Evolutionary conservation across 2,797 vertebrate genomes (phyloP).

Genomic region (Hipposideros larvatus): DNA sequence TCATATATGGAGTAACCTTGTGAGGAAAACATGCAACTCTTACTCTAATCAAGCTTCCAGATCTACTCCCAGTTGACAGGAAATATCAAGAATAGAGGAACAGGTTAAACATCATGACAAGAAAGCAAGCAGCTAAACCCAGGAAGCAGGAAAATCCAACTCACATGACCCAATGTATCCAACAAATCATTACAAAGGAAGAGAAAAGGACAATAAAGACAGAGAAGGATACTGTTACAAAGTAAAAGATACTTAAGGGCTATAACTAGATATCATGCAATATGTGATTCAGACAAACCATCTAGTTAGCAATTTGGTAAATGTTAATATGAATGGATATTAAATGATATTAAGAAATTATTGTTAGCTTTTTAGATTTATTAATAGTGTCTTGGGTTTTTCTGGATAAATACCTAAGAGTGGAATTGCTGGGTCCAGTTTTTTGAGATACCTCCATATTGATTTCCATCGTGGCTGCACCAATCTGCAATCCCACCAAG

Average conservation of each 20-base stretch:
- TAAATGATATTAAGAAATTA: not conserved
- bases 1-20: not conserved
- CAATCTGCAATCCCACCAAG: too few species aligned
- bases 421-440: too few species aligned
- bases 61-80: not conserved
- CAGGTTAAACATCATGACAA: not conserved
- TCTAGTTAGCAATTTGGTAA: not conserved
- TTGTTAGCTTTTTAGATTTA: not conserved
- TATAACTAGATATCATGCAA: not conserved
- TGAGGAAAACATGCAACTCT: not conserved
- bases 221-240: not conserved
- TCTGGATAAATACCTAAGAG: too few species aligned
- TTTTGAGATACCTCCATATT: too few species aligned
- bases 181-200: not conserved
- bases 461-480: too few species aligned
- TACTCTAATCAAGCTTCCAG: not conserved
- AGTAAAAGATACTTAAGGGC: not conserved
- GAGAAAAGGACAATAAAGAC: not conserved
- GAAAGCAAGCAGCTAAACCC: not conserved
- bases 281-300: not conserved
- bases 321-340: not conserved
- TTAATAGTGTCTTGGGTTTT: not conserved
- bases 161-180: not conserved
- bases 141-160: not conserved
- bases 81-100: not conserved